Conservation (phyloP, 2,888 invertebrate species). For the Coleophora deauratella region DNA sequence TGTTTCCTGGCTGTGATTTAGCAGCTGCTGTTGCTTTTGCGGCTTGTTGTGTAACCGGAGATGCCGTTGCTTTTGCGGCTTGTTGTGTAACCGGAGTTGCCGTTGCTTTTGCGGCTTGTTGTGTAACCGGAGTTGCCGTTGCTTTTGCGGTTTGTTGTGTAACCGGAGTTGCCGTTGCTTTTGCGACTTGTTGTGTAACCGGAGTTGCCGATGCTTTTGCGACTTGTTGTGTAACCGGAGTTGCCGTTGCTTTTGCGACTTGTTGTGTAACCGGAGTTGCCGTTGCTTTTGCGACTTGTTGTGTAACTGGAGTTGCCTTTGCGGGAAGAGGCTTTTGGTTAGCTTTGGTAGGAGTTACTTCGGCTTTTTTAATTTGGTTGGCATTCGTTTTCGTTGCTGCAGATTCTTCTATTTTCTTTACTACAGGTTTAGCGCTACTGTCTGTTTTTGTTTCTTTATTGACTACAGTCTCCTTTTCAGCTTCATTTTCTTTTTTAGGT, state of each 20-base stretch:
- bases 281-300: not conserved
- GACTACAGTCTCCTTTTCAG: not conserved
- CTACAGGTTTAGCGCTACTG: slow-evolving; percentile 3
- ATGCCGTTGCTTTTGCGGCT: not conserved
- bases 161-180: not conserved
- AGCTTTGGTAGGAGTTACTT: slow-evolving; percentile 1
- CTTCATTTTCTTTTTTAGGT: not conserved
- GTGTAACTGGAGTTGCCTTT: not conserved
- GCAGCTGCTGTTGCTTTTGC: too few species aligned
- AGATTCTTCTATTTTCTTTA: not conserved
- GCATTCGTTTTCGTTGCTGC: not conserved
- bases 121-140: too few species aligned
- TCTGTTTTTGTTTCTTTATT: slow-evolving; percentile 5
- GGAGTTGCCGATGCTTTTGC: not conserved
- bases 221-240: not conserved
- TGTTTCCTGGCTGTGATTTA: not conserved
- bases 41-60: too few species aligned
- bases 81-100: not conserved
- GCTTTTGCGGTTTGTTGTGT: not conserved
- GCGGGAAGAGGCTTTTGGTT: not conserved
- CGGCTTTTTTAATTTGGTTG: not conserved
- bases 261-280: too few species aligned
- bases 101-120: too few species aligned
- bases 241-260: too few species aligned
- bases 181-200: not conserved